Percentiles rank a stretch among this genome's conserved stretches.
phyloP scores from a whole-genome alignment of 1,140 invertebrate genomes.

The Charaxes varanes region DNA sequence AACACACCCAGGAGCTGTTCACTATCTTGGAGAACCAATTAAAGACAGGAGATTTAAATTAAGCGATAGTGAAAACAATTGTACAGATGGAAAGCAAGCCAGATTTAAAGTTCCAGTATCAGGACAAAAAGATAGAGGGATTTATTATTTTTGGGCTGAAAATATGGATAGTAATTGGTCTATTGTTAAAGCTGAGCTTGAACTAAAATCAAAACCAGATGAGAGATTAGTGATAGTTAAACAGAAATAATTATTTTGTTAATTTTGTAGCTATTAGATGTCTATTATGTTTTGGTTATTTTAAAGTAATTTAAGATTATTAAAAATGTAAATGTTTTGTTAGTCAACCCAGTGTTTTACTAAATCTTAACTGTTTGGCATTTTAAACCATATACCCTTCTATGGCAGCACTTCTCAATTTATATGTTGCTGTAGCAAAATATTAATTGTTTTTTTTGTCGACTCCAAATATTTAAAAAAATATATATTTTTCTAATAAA shows the following conservation, averaged over 20 bases:
- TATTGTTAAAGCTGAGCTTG: slow-evolving; percentile 72
- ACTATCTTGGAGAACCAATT: slow-evolving; percentile 79
- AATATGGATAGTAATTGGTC: slow-evolving; percentile 62
- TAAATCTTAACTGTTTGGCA: no score
- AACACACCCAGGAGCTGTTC: slow-evolving; percentile 72
- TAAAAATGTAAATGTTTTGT: no score
- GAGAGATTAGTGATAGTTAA: slow-evolving; percentile 64
- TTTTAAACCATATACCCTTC: no score
- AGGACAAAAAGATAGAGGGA: slow-evolving; percentile 77
- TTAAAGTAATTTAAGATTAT: no score
- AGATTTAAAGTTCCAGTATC: slow-evolving; percentile 76
- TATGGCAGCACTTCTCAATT: no score
- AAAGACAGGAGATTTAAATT: slow-evolving; percentile 76
- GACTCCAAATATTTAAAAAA: no score
- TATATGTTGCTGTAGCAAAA: no score
- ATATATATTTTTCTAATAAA: no score
- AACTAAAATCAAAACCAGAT: slow-evolving; percentile 68
- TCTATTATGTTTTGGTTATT: no score
- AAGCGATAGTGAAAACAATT: slow-evolving; percentile 72
- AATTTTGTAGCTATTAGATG: background rate
- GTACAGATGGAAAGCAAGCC: slow-evolving; percentile 68
- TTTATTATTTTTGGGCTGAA: slow-evolving; percentile 73
- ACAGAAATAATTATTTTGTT: slow-evolving; percentile 15
- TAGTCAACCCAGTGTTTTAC: no score
- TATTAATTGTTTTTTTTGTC: no score